Evolutionary conservation across 2,113 vertebrate species (phyloP).

Genomic region (Rafetus swinhoei): DNA sequence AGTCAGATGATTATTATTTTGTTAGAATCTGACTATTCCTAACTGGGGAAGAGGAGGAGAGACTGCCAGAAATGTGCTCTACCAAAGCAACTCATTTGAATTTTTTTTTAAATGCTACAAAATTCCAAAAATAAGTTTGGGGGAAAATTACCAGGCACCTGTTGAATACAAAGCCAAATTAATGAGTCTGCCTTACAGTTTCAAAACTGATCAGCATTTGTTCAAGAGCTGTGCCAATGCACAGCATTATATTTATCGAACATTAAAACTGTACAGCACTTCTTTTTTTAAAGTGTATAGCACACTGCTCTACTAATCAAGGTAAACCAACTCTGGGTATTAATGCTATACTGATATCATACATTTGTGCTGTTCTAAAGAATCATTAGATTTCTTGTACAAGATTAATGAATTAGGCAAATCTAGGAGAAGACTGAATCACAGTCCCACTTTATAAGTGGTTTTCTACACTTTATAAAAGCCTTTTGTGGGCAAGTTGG

Average conservation of each 20-base stretch:
- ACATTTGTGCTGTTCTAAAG: accelerated
- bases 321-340: background rate
- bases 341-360: accelerated
- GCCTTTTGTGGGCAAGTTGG: constrained; percentile 60
- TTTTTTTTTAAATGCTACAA: background rate
- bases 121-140: background rate
- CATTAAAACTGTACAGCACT: background rate
- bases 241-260: background rate
- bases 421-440: background rate
- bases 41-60: background rate
- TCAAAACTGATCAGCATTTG: accelerated
- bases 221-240: background rate
- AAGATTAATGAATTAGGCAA: accelerated
- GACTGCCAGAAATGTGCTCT: background rate
- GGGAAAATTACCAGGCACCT: background rate
- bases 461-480: background rate
- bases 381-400: background rate
- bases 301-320: background rate
- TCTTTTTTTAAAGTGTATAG: background rate
- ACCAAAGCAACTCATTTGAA: background rate
- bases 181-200: accelerated
- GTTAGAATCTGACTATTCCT: background rate
- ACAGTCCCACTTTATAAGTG: background rate
- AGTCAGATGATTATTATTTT: background rate
- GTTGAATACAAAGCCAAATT: accelerated